Conservation (phyloP, 1,140 invertebrate species). For the Papilio polytes region DNA sequence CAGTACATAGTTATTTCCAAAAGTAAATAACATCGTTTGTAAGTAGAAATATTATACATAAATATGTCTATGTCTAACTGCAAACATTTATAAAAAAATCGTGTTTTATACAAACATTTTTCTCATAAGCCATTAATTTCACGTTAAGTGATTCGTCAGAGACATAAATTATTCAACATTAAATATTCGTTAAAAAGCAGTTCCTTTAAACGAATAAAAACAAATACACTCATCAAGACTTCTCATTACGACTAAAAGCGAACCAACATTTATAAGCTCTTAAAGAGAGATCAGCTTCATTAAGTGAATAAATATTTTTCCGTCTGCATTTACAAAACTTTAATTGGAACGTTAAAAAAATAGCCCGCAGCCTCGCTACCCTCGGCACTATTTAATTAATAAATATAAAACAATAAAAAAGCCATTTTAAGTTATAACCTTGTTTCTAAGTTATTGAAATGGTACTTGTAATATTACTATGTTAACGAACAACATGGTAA, state of each 20-base stretch:
- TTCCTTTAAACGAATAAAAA: conserved; percentile 21
- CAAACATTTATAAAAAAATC: too few relatives aligned
- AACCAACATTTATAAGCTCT: conserved; percentile 36
- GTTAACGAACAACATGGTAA: not conserved
- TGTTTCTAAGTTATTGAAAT: not conserved
- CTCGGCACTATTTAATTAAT: conserved; percentile 1
- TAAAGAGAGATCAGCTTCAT: conserved; percentile 35
- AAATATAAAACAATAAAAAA: not conserved
- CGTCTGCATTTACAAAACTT: conserved; percentile 33
- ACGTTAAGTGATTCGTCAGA: not conserved
- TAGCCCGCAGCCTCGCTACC: not conserved
- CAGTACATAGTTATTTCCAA: too few relatives aligned
- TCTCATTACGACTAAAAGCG: conserved; percentile 27
- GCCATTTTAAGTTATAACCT: not conserved
- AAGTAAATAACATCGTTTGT: too few relatives aligned
- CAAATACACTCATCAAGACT: conserved; percentile 15
- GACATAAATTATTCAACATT: not conserved
- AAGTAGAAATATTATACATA: not conserved
- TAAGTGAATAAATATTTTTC: conserved; percentile 33
- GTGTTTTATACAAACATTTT: too few relatives aligned
- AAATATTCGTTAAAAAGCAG: not conserved
- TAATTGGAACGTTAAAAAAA: conserved; percentile 27
- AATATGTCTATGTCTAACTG: too few relatives aligned
- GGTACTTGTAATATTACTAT: not conserved
- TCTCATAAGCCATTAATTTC: not conserved